Conservation (phyloP, 2,888 invertebrate species). For the Sclerodermus sp. region DNA sequence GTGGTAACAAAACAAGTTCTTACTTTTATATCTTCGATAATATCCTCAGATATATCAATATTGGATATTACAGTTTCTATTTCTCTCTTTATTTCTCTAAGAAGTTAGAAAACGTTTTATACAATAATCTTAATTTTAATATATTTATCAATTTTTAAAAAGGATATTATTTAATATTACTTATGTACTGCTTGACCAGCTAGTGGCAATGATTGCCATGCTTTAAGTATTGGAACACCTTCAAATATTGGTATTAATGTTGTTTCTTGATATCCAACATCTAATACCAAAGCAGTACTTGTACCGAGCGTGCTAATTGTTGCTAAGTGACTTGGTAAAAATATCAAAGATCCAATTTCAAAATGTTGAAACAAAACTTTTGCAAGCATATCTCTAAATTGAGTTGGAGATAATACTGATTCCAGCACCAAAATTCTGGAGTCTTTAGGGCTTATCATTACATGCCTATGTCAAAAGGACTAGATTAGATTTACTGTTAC, state of each 20-base stretch:
- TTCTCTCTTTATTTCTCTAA: slow-evolving; percentile 37
- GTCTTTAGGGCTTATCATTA: slow-evolving; percentile 91
- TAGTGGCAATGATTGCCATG: slow-evolving; percentile 80
- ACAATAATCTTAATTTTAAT: slow-evolving; percentile 20
- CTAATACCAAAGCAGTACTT: slow-evolving; percentile 80
- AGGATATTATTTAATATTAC: slow-evolving; percentile 58
- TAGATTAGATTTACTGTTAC: slow-evolving; percentile 6
- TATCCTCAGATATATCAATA: slow-evolving; percentile 46
- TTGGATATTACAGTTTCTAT: slow-evolving; percentile 31
- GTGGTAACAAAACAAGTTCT: slow-evolving; percentile 87
- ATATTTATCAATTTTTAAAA: slow-evolving; percentile 3
- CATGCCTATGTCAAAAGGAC: slow-evolving; percentile 65
- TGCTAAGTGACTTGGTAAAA: slow-evolving; percentile 85
- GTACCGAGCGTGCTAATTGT: slow-evolving; percentile 81
- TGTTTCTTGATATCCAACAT: slow-evolving; percentile 86
- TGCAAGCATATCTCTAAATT: slow-evolving; percentile 84
- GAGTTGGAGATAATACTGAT: slow-evolving; percentile 79
- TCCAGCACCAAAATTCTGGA: slow-evolving; percentile 90
- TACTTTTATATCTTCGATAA: slow-evolving; percentile 68
- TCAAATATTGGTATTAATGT: slow-evolving; percentile 81
- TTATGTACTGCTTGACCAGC: slow-evolving; percentile 74
- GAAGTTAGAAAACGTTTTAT: neutral
- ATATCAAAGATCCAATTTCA: slow-evolving; percentile 75
- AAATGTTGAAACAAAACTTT: slow-evolving; percentile 91
- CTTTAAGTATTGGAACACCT: slow-evolving; percentile 81